These are phyloP conservation scores for Eupithecia insigniata DNA, from an alignment of 2,888 invertebrate genomes.

Conservation along the genomic window DNA sequence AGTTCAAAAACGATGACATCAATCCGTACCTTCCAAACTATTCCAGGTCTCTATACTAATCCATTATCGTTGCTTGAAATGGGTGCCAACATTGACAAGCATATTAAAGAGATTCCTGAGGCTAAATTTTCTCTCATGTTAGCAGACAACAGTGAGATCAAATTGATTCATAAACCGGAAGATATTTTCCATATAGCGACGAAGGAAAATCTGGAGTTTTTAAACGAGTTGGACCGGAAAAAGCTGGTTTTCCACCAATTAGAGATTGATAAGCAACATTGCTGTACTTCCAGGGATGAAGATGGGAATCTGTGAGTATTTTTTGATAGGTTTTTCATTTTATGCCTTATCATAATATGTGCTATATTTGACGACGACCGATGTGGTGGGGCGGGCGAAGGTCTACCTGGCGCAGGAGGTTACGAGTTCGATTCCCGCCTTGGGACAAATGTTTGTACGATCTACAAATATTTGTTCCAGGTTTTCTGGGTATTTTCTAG, in stretches of 20 bases:
- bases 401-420: too few species aligned
- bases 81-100: constrained; percentile 35
- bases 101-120: constrained; percentile 17
- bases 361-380: too few species aligned
- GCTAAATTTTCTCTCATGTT: constrained; percentile 33
- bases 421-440: too few species aligned
- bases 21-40: constrained; percentile 42
- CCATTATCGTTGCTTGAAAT: constrained; percentile 38
- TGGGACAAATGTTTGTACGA: too few species aligned
- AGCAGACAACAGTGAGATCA: constrained; percentile 47
- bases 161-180: constrained; percentile 52
- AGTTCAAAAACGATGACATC: constrained; percentile 57
- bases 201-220: constrained; percentile 50
- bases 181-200: constrained; percentile 61
- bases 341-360: background rate
- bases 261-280: constrained; percentile 60
- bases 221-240: constrained; percentile 37
- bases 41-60: constrained; percentile 45
- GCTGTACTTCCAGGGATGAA: constrained; percentile 55
- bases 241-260: constrained; percentile 63
- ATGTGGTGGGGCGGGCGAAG: too few species aligned
- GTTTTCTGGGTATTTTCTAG: too few species aligned
- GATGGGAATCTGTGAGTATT: constrained; percentile 70
- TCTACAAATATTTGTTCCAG: too few species aligned
- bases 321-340: background rate